Percentiles rank a stretch among this genome's conserved stretches.
phyloP scores from a whole-genome alignment of 2,113 vertebrate species.

The Hydrochoerus hydrochaeris region DNA sequence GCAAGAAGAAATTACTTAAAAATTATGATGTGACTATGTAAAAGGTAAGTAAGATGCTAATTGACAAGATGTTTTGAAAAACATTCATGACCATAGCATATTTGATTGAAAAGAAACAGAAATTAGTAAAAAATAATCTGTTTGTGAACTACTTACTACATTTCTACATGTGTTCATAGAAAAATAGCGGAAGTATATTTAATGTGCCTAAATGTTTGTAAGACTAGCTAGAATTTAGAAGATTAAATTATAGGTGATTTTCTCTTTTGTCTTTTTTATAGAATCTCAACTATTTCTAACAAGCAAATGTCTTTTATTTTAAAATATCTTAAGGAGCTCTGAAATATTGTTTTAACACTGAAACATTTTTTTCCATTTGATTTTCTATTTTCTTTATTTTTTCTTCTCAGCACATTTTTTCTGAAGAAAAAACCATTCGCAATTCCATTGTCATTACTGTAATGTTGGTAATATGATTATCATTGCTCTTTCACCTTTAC shows the following conservation, averaged over 20 bases:
- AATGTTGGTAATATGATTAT: neutral
- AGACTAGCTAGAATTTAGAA: neutral
- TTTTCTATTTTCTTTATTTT: constrained; percentile 18
- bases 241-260: neutral
- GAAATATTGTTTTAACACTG: neutral
- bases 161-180: neutral
- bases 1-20: neutral
- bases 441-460: neutral
- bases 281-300: neutral
- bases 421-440: neutral
- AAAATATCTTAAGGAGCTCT: neutral
- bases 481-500: neutral
- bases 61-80: neutral
- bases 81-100: neutral
- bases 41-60: neutral
- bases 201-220: neutral
- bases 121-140: neutral
- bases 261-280: neutral
- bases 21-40: neutral
- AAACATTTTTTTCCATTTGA: neutral
- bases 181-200: neutral
- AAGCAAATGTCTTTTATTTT: neutral
- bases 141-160: neutral
- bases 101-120: neutral
- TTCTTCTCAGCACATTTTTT: neutral